Percentiles rank a stretch among this genome's conserved stretches.
These are phyloP conservation scores for Nothoprocta pentlandii DNA, from an alignment of 2,113 vertebrate species.

Conservation along the genomic window DNA sequence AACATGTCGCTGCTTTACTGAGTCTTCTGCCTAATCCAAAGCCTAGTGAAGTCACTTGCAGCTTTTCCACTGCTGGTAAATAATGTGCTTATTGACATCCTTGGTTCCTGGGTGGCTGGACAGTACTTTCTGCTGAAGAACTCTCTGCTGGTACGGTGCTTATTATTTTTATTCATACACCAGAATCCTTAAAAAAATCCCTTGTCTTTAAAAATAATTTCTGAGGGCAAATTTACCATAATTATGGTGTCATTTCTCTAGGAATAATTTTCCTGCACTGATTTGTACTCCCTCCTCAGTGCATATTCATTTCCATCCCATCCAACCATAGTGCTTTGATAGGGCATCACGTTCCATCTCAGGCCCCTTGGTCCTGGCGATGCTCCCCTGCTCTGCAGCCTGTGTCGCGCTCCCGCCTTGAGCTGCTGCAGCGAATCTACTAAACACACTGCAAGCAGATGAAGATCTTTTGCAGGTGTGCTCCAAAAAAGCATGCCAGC, in stretches of 20 bases:
- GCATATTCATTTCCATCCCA: not conserved
- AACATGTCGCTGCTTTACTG: not conserved
- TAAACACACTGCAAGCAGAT: not conserved
- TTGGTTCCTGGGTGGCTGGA: not conserved
- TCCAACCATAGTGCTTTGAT: not conserved
- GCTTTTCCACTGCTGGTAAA: not conserved
- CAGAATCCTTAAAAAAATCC: not conserved
- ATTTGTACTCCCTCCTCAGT: not conserved
- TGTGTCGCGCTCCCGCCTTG: not conserved
- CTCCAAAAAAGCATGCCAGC: not conserved
- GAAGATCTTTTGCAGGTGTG: not conserved
- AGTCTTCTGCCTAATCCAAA: not conserved
- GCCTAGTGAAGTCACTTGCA: not conserved
- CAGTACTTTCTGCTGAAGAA: not conserved
- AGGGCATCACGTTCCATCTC: not conserved
- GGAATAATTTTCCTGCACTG: not conserved
- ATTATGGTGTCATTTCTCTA: not conserved
- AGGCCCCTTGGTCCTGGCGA: not conserved
- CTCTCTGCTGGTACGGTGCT: not conserved
- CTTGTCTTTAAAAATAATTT: not conserved
- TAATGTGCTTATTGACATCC: not conserved
- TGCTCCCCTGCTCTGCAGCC: not conserved
- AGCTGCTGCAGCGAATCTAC: not conserved
- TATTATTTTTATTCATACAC: not conserved
- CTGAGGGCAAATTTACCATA: not conserved